Evolutionary conservation across 2,888 invertebrate species (phyloP), one percentile per base, ranked within the genome.

Genomic region (Aporophyla lueneburgensis): DNA sequence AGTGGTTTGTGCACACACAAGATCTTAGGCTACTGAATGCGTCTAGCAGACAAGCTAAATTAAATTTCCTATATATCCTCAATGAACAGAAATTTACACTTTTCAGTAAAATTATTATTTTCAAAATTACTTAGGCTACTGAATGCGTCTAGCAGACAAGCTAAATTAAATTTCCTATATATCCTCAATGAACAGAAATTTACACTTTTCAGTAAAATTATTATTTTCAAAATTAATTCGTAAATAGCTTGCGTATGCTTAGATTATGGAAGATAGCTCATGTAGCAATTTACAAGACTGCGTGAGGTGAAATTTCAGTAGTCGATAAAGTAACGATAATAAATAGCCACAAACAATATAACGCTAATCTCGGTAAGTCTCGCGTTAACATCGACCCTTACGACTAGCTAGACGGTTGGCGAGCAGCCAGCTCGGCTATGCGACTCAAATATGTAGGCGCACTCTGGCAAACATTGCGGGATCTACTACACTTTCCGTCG

Each of bases 381-480:
- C 69, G 75, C 63, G 78, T 71, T 80, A 83, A 83, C 73, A 67
- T 51, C 80, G 76, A 74, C 71, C 84, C 84, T 87, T 81, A 83
- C 63, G 69, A 74, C 56, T 68, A 76, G 78, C 67, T 71, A 80
- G 82, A 80, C 71, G 61, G 66, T 76, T 90, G 89, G 87, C 88
- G 53, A 9, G 12, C 3, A 46, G 85, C 89, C 89, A 89, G 78
- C 69, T 68, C 78, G 43, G 67, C 70, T 77, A 71, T 73, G 71
- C 82, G 71, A 78, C 73, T 84, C 78, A 81, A 83, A 84, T 85
- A 87, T 79, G 86, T 87, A 83, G 85, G 84, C 84, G 83, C 87
- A 84, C 84, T 87, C 83, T 88, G 87, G 89, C 90, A 88, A 89
- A 89, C 89, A 87, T 85, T 88, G 84, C 81, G 81, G 81, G 76